Percentiles rank a stretch among this genome's conserved stretches.
Conservation (phyloP, 2,797 vertebrate species). For the Paguma larvata region DNA sequence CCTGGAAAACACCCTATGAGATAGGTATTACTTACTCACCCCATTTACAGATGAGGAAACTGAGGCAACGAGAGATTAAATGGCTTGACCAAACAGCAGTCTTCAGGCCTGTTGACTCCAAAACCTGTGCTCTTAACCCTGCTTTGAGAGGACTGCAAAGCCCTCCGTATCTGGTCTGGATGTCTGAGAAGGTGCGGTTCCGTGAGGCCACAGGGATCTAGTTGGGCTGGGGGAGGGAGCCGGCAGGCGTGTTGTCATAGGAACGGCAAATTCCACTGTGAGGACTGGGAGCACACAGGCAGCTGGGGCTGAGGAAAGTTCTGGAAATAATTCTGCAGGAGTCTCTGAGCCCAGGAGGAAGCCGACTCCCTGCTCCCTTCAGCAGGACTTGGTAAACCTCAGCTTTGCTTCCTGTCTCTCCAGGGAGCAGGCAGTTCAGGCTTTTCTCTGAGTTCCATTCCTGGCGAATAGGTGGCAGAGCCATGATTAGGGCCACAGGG, state of each 20-base stretch:
- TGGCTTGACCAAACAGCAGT: background rate
- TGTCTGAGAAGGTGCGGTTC: background rate
- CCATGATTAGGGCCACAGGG: background rate
- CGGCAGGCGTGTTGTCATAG: background rate
- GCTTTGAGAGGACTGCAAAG: background rate
- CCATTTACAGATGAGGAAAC: constrained; percentile 3
- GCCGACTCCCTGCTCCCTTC: background rate
- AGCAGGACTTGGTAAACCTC: background rate
- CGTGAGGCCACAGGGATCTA: background rate
- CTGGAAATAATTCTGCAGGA: background rate
- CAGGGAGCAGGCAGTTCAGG: constrained; percentile 6
- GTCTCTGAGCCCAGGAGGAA: background rate
- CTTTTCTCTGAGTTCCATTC: background rate
- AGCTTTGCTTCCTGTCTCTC: background rate
- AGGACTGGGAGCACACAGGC: background rate
- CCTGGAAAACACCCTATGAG: background rate
- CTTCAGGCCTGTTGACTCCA: background rate
- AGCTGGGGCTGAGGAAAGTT: background rate
- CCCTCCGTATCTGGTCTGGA: background rate
- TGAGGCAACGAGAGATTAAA: background rate
- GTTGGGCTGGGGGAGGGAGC: background rate
- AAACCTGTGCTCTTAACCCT: background rate
- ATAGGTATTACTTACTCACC: background rate
- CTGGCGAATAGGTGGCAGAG: background rate
- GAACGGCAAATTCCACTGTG: background rate